Base-by-base conservation (phyloP, 2,888 invertebrate genomes). In the Tachina grossa region DNA sequence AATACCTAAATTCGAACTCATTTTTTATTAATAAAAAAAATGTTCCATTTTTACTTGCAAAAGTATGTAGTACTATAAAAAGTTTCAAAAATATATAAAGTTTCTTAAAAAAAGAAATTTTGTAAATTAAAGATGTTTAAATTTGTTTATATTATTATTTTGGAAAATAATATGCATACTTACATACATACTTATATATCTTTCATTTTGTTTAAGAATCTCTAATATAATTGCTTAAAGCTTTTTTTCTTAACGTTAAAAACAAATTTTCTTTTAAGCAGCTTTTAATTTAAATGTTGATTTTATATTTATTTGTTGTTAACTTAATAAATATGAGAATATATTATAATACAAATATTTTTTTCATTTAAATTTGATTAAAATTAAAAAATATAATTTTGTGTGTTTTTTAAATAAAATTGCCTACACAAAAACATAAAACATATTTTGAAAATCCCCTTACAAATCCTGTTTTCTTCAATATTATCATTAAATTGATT, bases 281-380 rank as follows among this genome's bases (percentile, higher is more conserved):
- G 61, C 79, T 76, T 65, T 84, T 82, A 75, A 75, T 84, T 85
- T 79, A 66, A 87, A 84, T 85, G 85, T 85, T 85, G 83, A 77
- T 83, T 85, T 83, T 80, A 80, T 86, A 81, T 86, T 86, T 84
- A 84, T 86, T 84, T 84, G 77, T 83, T 86, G 84, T 86, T 86
- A 81, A 80, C 74, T 77, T 77, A 61, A 68, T 51, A 59, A 53
- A 16, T 22, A 75, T 63, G 9, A 16, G 69, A 72, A 86, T 65
- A 80, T 84, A 61, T 61, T 61, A 59, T n/a, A 39, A 43, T 78
- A 57, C 43, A 55, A 51, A 41, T 41, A 75, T 74, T 19, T 61
- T 65, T 47, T 72, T 72, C 16, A 19, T 77, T 66, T 77, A 22
- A 9, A 47, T 16, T 57, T 41, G 3, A 43, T 47, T 49, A 31